phyloP scores from a whole-genome alignment of 2,797 vertebrate species.

The Babyrousa celebensis region DNA sequence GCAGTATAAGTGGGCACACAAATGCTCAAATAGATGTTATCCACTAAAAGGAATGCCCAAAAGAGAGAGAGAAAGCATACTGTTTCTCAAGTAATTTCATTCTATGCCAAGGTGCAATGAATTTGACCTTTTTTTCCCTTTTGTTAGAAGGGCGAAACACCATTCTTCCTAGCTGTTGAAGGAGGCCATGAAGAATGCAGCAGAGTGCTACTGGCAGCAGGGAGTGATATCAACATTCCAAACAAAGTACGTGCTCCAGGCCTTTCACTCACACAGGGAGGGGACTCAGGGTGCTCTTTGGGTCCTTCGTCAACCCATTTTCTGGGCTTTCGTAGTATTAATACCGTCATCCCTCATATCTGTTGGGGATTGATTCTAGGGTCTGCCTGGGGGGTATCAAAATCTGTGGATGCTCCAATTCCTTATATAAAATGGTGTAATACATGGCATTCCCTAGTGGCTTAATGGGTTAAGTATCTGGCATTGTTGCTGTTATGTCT shows the following conservation, averaged over 20 bases:
- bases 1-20: not conserved
- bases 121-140: slow-evolving; percentile 74
- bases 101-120: not conserved
- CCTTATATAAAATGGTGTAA: not conserved
- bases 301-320: not conserved
- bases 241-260: slow-evolving; percentile 90
- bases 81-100: slow-evolving; percentile 48
- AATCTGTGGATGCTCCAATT: not conserved
- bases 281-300: not conserved
- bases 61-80: slow-evolving; percentile 5
- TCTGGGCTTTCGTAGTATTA: not conserved
- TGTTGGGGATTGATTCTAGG: not conserved
- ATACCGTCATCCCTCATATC: not conserved
- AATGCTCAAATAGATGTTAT: not conserved
- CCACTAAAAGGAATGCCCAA: not conserved
- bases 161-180: slow-evolving; percentile 90
- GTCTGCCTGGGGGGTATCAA: not conserved
- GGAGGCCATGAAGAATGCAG: slow-evolving; percentile 93
- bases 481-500: too few species aligned
- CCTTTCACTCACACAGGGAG: not conserved
- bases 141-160: slow-evolving; percentile 88
- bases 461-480: too few species aligned
- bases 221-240: slow-evolving; percentile 94
- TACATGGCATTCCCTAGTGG: too few species aligned
- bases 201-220: slow-evolving; percentile 92